phyloP scores from a whole-genome alignment of 2,888 invertebrate species.

The Gari tellinella region DNA sequence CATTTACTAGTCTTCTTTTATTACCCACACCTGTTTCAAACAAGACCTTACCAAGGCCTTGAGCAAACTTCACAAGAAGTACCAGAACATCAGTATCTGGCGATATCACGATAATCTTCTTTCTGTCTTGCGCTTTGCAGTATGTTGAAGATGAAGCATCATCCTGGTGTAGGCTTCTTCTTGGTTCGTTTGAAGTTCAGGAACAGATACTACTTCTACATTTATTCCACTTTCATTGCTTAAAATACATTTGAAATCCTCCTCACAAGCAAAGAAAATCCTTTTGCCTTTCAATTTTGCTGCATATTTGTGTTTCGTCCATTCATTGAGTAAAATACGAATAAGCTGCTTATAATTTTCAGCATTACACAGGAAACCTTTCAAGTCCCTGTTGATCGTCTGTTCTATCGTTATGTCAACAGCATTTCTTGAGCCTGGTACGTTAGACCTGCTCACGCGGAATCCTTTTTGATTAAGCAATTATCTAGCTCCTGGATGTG shows the following conservation, averaged over 20 bases:
- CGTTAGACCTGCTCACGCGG: conserved; percentile 42
- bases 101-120: conserved; percentile 37
- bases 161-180: conserved; percentile 43
- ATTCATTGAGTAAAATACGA: conserved; percentile 9
- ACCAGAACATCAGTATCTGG: conserved; percentile 51
- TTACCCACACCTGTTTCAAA: conserved; percentile 49
- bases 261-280: conserved; percentile 5
- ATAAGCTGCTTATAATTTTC: conserved; percentile 35
- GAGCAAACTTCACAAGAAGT: conserved; percentile 20
- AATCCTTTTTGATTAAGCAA: conserved; percentile 35
- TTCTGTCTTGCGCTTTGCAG: not conserved
- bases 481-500: conserved; percentile 45
- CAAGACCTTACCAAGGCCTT: not conserved
- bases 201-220: not conserved
- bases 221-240: conserved; percentile 9
- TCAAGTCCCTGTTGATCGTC: conserved; percentile 46
- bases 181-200: conserved; percentile 13
- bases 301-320: conserved; percentile 21
- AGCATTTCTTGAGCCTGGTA: conserved; percentile 37
- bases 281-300: not conserved
- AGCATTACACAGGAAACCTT: conserved; percentile 26
- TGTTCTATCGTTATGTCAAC: no score
- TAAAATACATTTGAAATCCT: conserved; percentile 6
- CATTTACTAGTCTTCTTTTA: conserved; percentile 33
- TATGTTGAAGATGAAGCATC: conserved; percentile 15